Evolutionary conservation across 2,113 vertebrate genomes (phyloP).

Genomic region (Opisthocomus hoazin): DNA sequence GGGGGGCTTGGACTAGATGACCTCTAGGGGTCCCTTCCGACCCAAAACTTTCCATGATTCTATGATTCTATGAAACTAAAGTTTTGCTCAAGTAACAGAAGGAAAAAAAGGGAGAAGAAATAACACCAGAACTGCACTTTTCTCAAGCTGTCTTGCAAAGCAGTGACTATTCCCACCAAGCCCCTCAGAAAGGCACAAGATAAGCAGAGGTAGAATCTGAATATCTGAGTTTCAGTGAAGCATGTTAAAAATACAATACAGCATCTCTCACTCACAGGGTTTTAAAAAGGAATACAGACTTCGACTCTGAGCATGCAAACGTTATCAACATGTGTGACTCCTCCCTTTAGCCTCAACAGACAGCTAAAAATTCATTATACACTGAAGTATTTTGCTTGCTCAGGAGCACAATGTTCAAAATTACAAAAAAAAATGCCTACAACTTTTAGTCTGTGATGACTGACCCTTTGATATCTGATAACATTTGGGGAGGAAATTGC

Average conservation of each 20-base stretch:
- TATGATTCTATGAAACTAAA: no score
- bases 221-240: background rate
- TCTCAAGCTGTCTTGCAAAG: background rate
- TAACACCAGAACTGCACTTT: background rate
- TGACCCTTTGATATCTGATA: background rate
- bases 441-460: background rate
- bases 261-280: background rate
- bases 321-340: background rate
- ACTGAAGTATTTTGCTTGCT: background rate
- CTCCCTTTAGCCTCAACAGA: background rate
- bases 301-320: background rate
- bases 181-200: background rate
- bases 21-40: no score
- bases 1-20: no score
- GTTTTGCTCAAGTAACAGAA: background rate
- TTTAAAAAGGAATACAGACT: background rate
- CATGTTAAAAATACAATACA: background rate
- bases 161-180: background rate
- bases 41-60: no score
- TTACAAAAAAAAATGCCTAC: background rate
- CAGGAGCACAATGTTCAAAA: background rate
- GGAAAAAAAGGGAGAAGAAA: background rate
- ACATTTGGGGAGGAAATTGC: accelerated
- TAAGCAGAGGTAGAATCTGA: background rate
- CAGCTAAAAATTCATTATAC: background rate